Conservation (phyloP, 2,113 vertebrate species). For the Orthonyx spaldingii region DNA sequence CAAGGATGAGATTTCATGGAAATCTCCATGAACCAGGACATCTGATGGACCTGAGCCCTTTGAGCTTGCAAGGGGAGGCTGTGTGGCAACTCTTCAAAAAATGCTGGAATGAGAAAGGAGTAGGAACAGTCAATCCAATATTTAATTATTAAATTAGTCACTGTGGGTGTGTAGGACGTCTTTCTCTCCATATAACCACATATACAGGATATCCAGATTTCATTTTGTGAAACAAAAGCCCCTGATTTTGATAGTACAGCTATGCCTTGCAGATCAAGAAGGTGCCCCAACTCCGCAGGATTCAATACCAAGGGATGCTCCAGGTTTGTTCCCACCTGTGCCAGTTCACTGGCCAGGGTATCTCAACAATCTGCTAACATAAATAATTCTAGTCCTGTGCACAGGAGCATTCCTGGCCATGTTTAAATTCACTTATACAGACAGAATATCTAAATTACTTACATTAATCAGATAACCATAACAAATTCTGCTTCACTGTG, state of each 20-base stretch:
- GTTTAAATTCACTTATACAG: neutral
- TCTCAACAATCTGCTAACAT: neutral
- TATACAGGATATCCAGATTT: neutral
- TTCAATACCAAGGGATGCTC: neutral
- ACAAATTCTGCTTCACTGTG: neutral
- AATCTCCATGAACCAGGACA: neutral
- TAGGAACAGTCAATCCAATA: neutral
- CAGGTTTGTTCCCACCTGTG: neutral
- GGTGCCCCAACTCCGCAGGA: neutral
- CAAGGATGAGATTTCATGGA: rapidly evolving
- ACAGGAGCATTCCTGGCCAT: neutral
- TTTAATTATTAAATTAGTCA: neutral
- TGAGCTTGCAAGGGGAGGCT: neutral
- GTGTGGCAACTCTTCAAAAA: no score
- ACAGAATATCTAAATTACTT: neutral
- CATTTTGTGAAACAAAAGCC: neutral
- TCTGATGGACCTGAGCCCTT: neutral
- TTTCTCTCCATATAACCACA: neutral
- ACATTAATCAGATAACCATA: neutral
- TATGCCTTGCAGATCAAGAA: neutral
- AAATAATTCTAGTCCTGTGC: neutral
- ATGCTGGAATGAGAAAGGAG: neutral
- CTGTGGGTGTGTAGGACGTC: no score
- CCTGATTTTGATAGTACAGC: rapidly evolving
- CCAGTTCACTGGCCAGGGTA: neutral